These are phyloP conservation scores for Coregonus ussuriensis DNA, from an alignment of 2,797 vertebrate genomes.

Conservation along the genomic window DNA sequence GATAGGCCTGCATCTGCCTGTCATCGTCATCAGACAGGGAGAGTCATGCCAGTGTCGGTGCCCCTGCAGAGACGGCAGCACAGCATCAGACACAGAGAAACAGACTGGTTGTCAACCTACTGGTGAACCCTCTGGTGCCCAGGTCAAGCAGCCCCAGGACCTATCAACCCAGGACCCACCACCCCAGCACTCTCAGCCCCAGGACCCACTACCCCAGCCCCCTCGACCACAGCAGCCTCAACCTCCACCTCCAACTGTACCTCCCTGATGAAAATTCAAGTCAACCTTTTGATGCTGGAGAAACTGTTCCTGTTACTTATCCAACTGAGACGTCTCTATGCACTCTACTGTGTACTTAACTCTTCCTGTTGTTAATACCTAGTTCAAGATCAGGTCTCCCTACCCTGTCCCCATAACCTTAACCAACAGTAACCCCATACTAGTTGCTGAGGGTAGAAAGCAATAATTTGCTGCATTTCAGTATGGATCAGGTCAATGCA, in stretches of 20 bases:
- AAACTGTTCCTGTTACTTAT: background rate
- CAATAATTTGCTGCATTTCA: background rate
- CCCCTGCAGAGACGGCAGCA: background rate
- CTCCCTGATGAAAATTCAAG: background rate
- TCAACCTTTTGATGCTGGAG: background rate
- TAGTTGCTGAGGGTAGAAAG: background rate
- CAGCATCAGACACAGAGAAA: background rate
- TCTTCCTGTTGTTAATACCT: background rate
- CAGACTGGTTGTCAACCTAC: background rate
- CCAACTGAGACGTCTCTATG: background rate
- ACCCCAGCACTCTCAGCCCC: too few species aligned
- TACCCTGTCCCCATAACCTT: background rate
- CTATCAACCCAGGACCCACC: background rate
- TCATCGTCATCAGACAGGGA: conserved; percentile 5
- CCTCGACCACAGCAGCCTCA: background rate
- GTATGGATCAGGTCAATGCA: background rate
- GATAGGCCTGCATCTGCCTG: background rate
- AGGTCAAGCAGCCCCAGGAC: background rate
- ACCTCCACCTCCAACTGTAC: background rate
- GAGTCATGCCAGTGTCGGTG: conserved; percentile 5
- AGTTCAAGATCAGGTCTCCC: background rate
- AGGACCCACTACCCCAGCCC: background rate
- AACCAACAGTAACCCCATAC: background rate
- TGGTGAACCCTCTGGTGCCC: background rate
- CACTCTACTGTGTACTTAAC: background rate